Evolutionary conservation across 2,888 invertebrate species (phyloP), one percentile per base, ranked within the genome.

Genomic region (Agrochola litura): DNA sequence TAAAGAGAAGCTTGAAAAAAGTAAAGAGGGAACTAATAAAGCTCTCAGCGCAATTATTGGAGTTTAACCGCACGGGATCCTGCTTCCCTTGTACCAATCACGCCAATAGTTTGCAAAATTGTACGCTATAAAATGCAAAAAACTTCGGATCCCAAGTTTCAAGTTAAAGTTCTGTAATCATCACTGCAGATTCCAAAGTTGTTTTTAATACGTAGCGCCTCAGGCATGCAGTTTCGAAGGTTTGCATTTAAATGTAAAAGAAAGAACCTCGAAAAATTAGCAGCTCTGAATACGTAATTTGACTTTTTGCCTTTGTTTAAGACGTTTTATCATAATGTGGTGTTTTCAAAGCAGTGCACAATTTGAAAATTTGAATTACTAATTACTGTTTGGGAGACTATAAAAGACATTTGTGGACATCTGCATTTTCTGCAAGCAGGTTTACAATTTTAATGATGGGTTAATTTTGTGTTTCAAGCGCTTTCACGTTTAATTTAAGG

Each of bases 61-160:
- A 87, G 87, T 89, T 92, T 88, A 90, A 91, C 91, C 91, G 88
- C 93, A 92, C 83, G 83, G 75, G 73, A 80, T 68, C 66, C 58
- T 64, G 83, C 81, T 90, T 89, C 86, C 85, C 92, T 89, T 93
- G 92, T 92, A 91, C 91, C 93, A 91, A 93, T 93, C 91, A 90
- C 89, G 92, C 92, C 89, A 92, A 94, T 93, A 93, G 91, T 87
- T 89, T 82, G 90, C 90, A 91, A 95, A 95, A 95, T 94, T 94
- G 93, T 92, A 91, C 84, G 91, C 86, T 93, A 93, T 95, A 94
- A 93, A 93, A 94, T 93, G 93, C 92, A 94, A 94, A 95, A 95
- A 93, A 89, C 81, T 61, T 88, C 78, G 88, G 89, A 93, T 92
- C 93, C 91, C 75, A 80, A 81, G 64, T 86, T 87, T 87, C 78